phyloP scores from a whole-genome alignment of 2,113 vertebrate genomes.

The Corythornis vintsioides region DNA sequence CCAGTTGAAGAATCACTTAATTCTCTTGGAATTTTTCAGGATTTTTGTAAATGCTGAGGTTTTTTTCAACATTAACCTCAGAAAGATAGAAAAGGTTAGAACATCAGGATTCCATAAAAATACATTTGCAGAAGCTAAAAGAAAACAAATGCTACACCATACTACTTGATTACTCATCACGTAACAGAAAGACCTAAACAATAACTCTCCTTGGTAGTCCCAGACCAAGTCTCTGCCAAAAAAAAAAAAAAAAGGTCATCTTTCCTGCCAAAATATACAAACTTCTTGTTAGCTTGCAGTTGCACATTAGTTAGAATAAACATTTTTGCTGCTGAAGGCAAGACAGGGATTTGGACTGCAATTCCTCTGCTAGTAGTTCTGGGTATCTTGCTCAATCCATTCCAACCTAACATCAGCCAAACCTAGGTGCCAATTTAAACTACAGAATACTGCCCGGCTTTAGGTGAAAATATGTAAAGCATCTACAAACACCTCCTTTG shows the following conservation, averaged over 20 bases:
- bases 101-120: background rate
- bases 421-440: background rate
- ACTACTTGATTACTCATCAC: background rate
- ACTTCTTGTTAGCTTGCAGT: background rate
- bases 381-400: background rate
- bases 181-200: background rate
- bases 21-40: background rate
- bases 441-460: background rate
- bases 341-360: background rate
- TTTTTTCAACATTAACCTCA: background rate
- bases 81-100: background rate
- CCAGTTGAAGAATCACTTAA: background rate
- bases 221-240: background rate
- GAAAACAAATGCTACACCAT: background rate
- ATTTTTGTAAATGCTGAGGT: background rate
- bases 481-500: background rate
- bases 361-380: background rate
- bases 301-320: background rate
- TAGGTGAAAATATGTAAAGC: background rate
- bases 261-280: background rate
- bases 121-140: background rate
- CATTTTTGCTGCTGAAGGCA: background rate
- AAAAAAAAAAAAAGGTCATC: background rate
- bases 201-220: background rate
- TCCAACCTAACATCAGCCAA: background rate